Conservation (phyloP, 2,797 vertebrate species). For the Propithecus perrieri region DNA sequence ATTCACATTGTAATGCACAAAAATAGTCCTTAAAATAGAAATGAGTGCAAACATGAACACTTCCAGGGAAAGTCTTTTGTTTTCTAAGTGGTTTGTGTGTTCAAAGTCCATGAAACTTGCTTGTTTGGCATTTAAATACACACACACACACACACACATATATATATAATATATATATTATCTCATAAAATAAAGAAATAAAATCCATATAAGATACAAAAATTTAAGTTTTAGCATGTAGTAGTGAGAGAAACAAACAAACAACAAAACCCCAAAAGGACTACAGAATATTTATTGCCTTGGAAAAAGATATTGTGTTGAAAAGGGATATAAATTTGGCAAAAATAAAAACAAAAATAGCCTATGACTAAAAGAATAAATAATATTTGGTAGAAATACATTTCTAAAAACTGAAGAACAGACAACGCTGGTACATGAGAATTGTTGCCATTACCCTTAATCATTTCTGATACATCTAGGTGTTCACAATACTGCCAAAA, state of each 20-base stretch:
- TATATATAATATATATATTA: background rate
- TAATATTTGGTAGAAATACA: background rate
- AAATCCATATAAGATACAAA: background rate
- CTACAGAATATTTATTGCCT: background rate
- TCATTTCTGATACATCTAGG: background rate
- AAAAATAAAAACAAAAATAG: background rate
- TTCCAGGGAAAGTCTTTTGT: background rate
- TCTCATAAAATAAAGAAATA: background rate
- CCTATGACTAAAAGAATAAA: background rate
- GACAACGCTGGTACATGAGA: accelerated
- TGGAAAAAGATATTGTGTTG: background rate
- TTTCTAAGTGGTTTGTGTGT: background rate
- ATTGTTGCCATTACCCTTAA: background rate
- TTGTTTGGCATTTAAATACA: background rate
- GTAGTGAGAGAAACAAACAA: background rate
- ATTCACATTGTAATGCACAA: background rate
- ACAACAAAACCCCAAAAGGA: background rate
- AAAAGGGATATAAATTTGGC: background rate
- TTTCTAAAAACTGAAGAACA: background rate
- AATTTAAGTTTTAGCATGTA: background rate
- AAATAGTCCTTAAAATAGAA: background rate
- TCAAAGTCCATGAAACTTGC: background rate
- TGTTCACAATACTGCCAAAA: background rate
- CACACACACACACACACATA: too few relatives aligned
- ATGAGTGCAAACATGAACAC: background rate